A percentile compares a stretch with the other conserved stretches of the same genome.
phyloP scores from a whole-genome alignment of 2,113 vertebrate genomes.

The Malurus melanocephalus region DNA sequence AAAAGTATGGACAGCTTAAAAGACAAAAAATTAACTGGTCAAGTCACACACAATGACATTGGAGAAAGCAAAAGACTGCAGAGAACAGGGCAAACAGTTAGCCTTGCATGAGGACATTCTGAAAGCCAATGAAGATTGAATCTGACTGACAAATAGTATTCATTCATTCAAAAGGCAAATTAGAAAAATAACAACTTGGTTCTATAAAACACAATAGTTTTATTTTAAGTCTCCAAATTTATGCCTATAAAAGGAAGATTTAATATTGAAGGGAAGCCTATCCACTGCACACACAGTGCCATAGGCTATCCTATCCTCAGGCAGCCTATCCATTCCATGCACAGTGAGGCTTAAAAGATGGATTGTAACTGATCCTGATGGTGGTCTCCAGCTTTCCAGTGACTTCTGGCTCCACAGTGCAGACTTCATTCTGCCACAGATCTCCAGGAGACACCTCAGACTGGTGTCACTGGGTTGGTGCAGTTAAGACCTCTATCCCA shows the following conservation, averaged over 20 bases:
- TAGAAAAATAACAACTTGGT: neutral
- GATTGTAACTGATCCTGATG: neutral
- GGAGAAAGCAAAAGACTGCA: neutral
- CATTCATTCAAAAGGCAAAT: neutral
- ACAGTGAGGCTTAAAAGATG: neutral
- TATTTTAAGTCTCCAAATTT: neutral
- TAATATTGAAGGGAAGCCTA: neutral
- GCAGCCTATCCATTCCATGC: neutral
- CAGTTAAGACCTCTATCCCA: neutral
- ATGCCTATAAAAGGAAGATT: neutral
- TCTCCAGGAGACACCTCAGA: neutral
- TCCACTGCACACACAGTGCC: neutral
- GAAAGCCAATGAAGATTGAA: slow-evolving; percentile 7
- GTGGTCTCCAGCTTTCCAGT: neutral
- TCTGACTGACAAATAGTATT: neutral
- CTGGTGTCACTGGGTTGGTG: neutral
- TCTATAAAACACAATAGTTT: neutral
- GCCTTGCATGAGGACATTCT: neutral
- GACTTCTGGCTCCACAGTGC: neutral
- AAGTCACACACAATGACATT: neutral
- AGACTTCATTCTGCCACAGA: neutral
- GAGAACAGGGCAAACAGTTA: neutral
- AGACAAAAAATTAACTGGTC: neutral
- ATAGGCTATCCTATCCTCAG: neutral
- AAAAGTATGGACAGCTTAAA: neutral